Percentiles rank a stretch among this genome's conserved stretches.
Conservation (phyloP, 2,113 vertebrate species). For the Sylvicapra grimmia region DNA sequence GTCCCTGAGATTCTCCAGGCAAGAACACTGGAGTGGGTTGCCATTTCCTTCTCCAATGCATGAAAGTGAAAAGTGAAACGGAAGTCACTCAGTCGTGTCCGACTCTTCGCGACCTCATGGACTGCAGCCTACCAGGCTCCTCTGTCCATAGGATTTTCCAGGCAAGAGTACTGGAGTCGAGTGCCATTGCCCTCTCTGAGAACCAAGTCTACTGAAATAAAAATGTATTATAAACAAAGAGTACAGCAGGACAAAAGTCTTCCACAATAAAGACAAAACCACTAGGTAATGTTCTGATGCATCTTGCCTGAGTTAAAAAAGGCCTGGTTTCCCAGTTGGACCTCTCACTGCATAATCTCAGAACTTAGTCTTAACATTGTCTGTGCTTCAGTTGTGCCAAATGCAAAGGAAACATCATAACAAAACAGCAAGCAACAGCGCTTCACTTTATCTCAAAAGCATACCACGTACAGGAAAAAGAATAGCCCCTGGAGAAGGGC, state of each 20-base stretch:
- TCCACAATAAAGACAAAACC: neutral
- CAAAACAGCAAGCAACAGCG: neutral
- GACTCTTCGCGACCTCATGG: no score
- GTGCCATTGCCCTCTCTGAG: neutral
- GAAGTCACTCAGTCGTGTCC: no score
- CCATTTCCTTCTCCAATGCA: no score
- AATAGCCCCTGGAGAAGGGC: neutral
- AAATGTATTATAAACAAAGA: neutral
- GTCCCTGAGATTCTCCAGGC: no score
- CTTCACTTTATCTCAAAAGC: neutral
- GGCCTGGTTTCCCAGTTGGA: neutral
- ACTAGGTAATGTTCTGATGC: neutral
- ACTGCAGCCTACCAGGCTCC: no score
- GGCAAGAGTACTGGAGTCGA: no score
- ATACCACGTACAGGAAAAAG: neutral
- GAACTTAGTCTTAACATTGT: neutral
- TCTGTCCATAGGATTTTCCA: no score
- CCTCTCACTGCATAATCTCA: neutral
- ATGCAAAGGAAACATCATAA: neutral
- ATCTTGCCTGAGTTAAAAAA: neutral
- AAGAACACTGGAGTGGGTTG: no score
- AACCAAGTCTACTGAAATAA: neutral
- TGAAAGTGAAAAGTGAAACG: no score
- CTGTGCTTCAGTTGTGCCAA: neutral
- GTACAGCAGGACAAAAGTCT: neutral